Conservation (phyloP, 1,140 invertebrate genomes). For the Sycophila sp. region DNA sequence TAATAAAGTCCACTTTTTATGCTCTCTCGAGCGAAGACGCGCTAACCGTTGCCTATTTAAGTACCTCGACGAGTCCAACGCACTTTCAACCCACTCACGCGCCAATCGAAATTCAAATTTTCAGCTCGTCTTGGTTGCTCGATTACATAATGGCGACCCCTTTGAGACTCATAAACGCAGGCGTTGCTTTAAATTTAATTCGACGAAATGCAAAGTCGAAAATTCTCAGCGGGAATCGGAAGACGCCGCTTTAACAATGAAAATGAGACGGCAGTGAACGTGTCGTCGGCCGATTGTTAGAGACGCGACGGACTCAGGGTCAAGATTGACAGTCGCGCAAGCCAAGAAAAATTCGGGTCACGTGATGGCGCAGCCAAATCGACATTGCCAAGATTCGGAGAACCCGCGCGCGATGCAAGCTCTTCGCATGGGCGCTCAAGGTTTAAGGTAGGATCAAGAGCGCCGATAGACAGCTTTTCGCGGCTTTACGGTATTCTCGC, state of each 20-base stretch:
- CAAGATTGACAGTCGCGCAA: constrained; percentile 47
- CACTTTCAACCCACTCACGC: not conserved
- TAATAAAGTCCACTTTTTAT: constrained; percentile 28
- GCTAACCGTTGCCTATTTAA: not conserved
- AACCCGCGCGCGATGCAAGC: constrained; percentile 38
- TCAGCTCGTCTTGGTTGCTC: no score
- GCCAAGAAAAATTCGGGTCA: constrained; percentile 52
- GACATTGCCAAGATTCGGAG: constrained; percentile 48
- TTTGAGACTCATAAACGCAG: no score
- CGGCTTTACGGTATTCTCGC: no score
- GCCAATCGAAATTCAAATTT: not conserved
- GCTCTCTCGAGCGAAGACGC: not conserved
- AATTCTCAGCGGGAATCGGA: no score
- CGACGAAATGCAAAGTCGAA: no score
- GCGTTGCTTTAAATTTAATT: no score
- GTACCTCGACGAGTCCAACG: not conserved
- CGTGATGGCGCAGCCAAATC: constrained; percentile 41
- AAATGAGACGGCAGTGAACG: no score
- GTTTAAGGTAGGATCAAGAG: constrained; percentile 51
- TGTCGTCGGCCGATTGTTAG: constrained; percentile 15
- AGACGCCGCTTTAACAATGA: no score
- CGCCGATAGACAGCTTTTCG: no score
- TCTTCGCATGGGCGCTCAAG: no score
- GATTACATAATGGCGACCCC: no score
- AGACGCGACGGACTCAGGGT: constrained; percentile 48